These are phyloP conservation scores for Eidolon dupreanum DNA, from an alignment of 2,797 vertebrate genomes.

Conservation along the genomic window DNA sequence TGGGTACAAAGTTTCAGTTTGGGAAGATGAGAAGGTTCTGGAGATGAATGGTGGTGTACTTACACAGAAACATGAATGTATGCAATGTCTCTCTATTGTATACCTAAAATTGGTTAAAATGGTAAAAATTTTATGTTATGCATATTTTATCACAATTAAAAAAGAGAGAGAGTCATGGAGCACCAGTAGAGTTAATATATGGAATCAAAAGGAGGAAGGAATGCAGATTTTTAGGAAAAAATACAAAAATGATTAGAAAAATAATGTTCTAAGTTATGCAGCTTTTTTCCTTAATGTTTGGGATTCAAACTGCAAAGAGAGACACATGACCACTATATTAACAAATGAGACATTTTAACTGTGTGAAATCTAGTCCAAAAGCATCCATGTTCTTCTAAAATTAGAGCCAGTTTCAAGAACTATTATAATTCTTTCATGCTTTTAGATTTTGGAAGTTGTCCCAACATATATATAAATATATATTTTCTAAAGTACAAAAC, in stretches of 20 bases:
- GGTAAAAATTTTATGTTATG: neutral
- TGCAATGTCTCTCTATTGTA: neutral
- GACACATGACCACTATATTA: neutral
- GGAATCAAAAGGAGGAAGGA: neutral
- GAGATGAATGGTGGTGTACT: neutral
- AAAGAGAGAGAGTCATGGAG: neutral
- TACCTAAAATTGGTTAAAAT: neutral
- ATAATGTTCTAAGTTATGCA: neutral
- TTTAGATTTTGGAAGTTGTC: neutral
- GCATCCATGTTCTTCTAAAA: neutral
- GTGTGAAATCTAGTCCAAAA: neutral
- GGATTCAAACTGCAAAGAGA: neutral
- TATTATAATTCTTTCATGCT: neutral
- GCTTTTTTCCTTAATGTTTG: neutral
- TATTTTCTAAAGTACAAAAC: neutral
- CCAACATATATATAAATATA: neutral
- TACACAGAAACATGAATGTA: neutral
- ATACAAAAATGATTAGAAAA: neutral
- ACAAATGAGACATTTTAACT: neutral
- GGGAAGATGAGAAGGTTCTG: neutral
- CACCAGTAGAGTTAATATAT: neutral
- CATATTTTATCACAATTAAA: neutral
- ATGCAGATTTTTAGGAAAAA: neutral
- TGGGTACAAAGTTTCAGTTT: neutral
- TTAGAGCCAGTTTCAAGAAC: neutral